Conservation (phyloP, 2,888 invertebrate genomes). For the Tinea semifulvella region DNA sequence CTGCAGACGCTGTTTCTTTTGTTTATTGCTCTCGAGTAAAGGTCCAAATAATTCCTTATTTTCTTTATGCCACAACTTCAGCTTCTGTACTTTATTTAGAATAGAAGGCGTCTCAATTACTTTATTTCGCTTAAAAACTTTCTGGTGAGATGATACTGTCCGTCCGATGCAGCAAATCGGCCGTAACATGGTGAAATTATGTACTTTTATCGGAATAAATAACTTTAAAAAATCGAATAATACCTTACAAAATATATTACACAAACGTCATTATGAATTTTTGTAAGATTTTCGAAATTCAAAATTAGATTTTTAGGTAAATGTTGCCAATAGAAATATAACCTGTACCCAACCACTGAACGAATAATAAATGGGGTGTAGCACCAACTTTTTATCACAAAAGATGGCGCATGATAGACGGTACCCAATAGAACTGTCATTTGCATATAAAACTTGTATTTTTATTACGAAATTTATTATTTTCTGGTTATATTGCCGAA, state of each 20-base stretch:
- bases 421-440: no score
- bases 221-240: no score
- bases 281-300: not conserved
- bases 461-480: no score
- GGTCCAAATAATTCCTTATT: slow-evolving; percentile 60
- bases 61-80: slow-evolving; percentile 57
- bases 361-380: no score
- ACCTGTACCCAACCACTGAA: no score
- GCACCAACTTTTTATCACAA: no score
- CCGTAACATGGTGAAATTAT: slow-evolving; percentile 36
- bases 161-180: slow-evolving; percentile 38
- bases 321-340: no score
- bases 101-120: slow-evolving; percentile 41
- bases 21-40: slow-evolving; percentile 52
- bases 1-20: slow-evolving; percentile 43
- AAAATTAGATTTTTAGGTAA: not conserved
- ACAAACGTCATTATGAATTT: not conserved
- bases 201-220: no score
- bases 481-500: no score
- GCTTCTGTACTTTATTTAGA: slow-evolving; percentile 49
- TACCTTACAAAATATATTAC: not conserved
- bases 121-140: slow-evolving; percentile 48
- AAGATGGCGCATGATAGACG: no score
- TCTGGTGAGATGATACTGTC: slow-evolving; percentile 31
- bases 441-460: no score